phyloP scores from a whole-genome alignment of 2,888 invertebrate genomes.

The Euzophera pinguis region DNA sequence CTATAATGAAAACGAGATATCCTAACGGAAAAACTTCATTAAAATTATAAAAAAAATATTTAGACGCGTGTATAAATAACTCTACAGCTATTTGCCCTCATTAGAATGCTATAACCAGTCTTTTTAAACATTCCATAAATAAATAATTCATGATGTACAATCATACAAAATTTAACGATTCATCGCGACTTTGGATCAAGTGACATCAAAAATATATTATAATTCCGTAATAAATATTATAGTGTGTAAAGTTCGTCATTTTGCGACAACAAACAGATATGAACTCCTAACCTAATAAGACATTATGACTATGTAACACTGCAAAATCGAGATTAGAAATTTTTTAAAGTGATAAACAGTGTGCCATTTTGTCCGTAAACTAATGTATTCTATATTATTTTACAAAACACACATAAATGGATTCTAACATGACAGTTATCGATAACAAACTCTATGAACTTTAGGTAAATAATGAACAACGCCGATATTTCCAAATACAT shows the following conservation, averaged over 20 bases:
- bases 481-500: conserved; percentile 5
- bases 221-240: conserved; percentile 29
- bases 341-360: conserved; percentile 1
- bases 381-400: conserved; percentile 1
- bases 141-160: conserved; percentile 16
- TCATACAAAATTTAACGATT: conserved; percentile 24
- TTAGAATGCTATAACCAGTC: conserved; percentile 43
- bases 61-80: conserved; percentile 35
- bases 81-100: conserved; percentile 27
- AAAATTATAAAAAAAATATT: conserved; percentile 40
- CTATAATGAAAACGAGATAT: neutral
- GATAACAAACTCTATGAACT: conserved; percentile 5
- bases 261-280: conserved; percentile 20
- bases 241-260: conserved; percentile 14
- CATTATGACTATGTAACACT: neutral
- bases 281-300: conserved; percentile 16
- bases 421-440: neutral
- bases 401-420: conserved; percentile 7
- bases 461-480: neutral
- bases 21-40: conserved; percentile 16
- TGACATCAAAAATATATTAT: conserved; percentile 49
- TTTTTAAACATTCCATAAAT: conserved; percentile 34
- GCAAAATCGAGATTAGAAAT: conserved; percentile 1
- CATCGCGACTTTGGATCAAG: conserved; percentile 31
- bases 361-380: neutral